Percentiles rank a stretch among this genome's conserved stretches.
Conservation (phyloP, 2,797 vertebrate species). For the Chelon auratus region DNA sequence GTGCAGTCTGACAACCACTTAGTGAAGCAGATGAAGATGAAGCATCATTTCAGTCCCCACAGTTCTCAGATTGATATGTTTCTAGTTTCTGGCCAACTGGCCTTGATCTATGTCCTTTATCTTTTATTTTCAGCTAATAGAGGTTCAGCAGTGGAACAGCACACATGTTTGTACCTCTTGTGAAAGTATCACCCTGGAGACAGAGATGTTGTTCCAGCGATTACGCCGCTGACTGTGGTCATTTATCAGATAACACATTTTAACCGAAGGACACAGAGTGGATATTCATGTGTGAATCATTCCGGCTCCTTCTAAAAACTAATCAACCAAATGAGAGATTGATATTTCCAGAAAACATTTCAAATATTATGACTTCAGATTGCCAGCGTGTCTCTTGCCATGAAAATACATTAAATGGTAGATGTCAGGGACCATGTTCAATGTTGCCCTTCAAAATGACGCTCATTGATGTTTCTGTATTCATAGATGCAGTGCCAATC, state of each 20-base stretch:
- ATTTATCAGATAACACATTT: conserved; percentile 23
- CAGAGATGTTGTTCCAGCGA: conserved; percentile 19
- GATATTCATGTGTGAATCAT: neutral
- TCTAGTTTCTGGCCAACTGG: neutral
- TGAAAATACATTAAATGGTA: neutral
- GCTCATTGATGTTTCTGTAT: too few species aligned
- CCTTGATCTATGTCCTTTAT: conserved; percentile 31
- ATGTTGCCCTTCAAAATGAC: neutral
- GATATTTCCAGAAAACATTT: neutral
- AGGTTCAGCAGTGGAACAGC: conserved; percentile 8
- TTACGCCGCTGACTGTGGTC: conserved; percentile 14
- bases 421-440: neutral
- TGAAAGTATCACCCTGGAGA: conserved; percentile 32
- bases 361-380: neutral
- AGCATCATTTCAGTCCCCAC: neutral
- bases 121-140: conserved; percentile 23
- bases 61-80: neutral
- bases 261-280: conserved; percentile 1
- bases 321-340: neutral
- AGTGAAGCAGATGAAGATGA: neutral
- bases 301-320: neutral
- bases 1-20: neutral
- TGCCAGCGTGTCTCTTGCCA: neutral
- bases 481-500: too few species aligned
- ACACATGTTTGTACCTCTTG: conserved; percentile 24